Evolutionary conservation across 2,113 vertebrate genomes (phyloP), one percentile per base, ranked within the genome.

Genomic region (Hyperopisus bebe): DNA sequence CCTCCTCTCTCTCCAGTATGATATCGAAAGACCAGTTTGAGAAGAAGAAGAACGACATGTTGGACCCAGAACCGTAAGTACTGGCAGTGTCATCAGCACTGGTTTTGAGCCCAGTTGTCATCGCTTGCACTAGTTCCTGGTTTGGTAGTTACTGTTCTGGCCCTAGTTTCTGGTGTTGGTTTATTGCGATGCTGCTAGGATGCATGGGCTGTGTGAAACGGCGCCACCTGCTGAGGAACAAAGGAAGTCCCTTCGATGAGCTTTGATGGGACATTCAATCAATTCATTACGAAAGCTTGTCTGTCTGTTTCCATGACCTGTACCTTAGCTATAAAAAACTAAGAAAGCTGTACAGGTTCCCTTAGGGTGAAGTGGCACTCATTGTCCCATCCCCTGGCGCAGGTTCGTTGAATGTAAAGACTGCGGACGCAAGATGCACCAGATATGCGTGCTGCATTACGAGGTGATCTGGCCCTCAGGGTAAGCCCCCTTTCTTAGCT

Each of bases 371-470:
- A 39, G 27, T 17, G 17, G 31, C 17, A 42, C 74, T 42, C 35
- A 42, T 39, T 42, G 15, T 80, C 80, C 7, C 13, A 24, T 44
- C 66, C 2, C 77, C 13, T 80, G 92, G 89, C 91, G 88, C 91
- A 99, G 98, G 91, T 99, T 99, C 95, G 98, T 99, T 94, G 98
- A 99, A 95, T 99, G 98, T 97, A 99, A 99, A 94, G 98, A 99
- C 70, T 99, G 98, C 93, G 98, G 97, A 90, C 97, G 98, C 89
- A 99, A 99, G 94, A 99, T 99, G 98, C 98, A 99, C 93, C 98
- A 99, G 95, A 99, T 99, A 89, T 99, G 98, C 66, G 98, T 99
- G 48, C 95, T 99, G 89, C 98, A 99, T 95, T 99, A 98, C 92
- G 98, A 99, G 85, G 97, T 98, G 93, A 99, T 99, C 94, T 99